Evolutionary conservation across 2,888 invertebrate genomes (phyloP).

Genomic region (Lissocephala sabroskyi): DNA sequence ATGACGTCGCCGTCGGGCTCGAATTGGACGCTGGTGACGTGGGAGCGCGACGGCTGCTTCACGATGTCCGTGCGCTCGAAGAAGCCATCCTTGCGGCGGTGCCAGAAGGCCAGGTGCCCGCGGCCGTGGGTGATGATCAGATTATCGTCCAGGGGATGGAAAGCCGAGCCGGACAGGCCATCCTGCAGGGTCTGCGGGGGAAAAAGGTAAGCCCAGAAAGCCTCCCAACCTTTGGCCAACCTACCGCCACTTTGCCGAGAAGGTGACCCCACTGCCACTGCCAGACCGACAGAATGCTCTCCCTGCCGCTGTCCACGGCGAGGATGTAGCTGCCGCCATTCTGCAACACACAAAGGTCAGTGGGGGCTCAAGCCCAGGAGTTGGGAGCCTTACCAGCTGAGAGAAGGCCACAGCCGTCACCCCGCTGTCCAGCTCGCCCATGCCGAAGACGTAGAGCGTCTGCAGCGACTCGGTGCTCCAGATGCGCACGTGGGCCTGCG

Average conservation of each 20-base stretch:
- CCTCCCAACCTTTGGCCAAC: too few species aligned
- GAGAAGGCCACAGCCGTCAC: slow-evolving; percentile 93
- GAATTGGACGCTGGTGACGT: slow-evolving; percentile 90
- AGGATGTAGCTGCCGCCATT: slow-evolving; percentile 92
- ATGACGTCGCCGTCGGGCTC: slow-evolving; percentile 94
- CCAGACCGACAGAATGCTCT: slow-evolving; percentile 94
- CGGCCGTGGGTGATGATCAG: slow-evolving; percentile 92
- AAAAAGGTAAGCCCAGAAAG: too few species aligned
- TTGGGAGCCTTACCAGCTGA: slow-evolving; percentile 79
- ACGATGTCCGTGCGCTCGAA: slow-evolving; percentile 92
- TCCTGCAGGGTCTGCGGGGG: slow-evolving; percentile 89
- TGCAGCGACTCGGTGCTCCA: slow-evolving; percentile 93
- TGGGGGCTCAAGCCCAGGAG: background rate
- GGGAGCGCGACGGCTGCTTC: slow-evolving; percentile 89
- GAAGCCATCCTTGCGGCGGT: slow-evolving; percentile 90
- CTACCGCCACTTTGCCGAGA: slow-evolving; percentile 94
- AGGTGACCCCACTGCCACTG: slow-evolving; percentile 96
- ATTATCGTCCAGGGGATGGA: slow-evolving; percentile 93
- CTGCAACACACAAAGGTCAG: slow-evolving; percentile 72
- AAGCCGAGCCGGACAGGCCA: slow-evolving; percentile 89
- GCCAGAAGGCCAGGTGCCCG: slow-evolving; percentile 94
- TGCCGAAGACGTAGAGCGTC: slow-evolving; percentile 91
- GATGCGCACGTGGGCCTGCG: slow-evolving; percentile 91
- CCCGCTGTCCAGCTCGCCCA: slow-evolving; percentile 90
- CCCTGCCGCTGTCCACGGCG: slow-evolving; percentile 90